Evolutionary conservation across 1,140 invertebrate species (phyloP).

Genomic region (Heliothis virescens): DNA sequence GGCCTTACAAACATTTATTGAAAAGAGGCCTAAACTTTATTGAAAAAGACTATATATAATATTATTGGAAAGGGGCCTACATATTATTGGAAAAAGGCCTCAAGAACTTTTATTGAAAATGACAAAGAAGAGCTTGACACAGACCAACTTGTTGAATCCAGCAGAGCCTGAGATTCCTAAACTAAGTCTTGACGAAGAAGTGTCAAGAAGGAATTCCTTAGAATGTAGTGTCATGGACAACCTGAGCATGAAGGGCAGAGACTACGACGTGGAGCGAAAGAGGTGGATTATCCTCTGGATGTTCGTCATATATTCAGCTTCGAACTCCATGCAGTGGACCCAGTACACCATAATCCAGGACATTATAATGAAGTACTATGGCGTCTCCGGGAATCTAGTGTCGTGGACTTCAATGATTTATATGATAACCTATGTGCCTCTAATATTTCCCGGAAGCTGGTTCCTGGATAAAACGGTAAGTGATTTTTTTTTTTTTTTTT

Average conservation of each 20-base stretch:
- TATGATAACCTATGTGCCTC: constrained; percentile 98
- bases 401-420: constrained; percentile 99
- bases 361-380: constrained; percentile 91
- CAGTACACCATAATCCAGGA: constrained; percentile 95
- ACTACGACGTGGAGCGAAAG: constrained; percentile 87
- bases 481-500: too few species aligned
- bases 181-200: constrained; percentile 57
- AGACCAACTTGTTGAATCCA: constrained; percentile 54
- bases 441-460: constrained; percentile 98
- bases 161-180: constrained; percentile 57
- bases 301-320: constrained; percentile 96
- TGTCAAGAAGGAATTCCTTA: constrained; percentile 54
- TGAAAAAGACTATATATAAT: too few species aligned
- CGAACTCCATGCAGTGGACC: constrained; percentile 96
- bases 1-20: too few species aligned
- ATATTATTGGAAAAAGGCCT: too few species aligned
- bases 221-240: constrained; percentile 72
- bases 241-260: constrained; percentile 49
- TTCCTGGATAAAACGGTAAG: constrained; percentile 95
- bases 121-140: constrained; percentile 12
- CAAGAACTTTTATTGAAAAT: not conserved
- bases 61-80: too few species aligned
- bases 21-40: too few species aligned
- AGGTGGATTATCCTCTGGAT: constrained; percentile 95
- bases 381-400: constrained; percentile 90